Evolutionary conservation across 2,888 invertebrate genomes (phyloP).

Genomic region (Oscheius sp.): DNA sequence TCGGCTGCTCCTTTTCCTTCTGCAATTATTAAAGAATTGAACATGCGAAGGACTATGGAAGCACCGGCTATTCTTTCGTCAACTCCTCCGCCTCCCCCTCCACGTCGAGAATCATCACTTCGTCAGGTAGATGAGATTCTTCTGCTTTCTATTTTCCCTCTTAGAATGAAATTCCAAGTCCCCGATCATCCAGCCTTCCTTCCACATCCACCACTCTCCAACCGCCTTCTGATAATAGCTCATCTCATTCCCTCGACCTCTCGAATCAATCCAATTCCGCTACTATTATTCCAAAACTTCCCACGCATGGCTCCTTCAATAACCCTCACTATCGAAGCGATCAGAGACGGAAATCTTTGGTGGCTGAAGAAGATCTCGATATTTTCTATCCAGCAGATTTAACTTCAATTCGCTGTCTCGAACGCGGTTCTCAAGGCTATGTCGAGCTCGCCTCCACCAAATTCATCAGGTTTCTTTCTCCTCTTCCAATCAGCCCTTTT

Average conservation of each 20-base stretch:
- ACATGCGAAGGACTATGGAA: not conserved
- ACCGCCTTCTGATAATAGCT: not conserved
- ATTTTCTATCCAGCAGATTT: conserved; percentile 14
- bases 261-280: not conserved
- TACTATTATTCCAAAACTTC: not conserved
- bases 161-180: not conserved
- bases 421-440: conserved; percentile 11
- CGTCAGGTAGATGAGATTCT: not conserved
- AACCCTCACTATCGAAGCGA: not conserved
- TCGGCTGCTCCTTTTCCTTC: not conserved
- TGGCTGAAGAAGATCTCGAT: conserved; percentile 2
- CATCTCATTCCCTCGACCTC: not conserved
- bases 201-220: conserved; percentile 14
- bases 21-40: not conserved
- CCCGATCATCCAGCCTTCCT: conserved; percentile 10
- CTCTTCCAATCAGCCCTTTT: not conserved
- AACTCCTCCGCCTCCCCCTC: conserved; percentile 1
- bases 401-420: not conserved
- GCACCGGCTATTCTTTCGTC: not conserved
- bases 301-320: not conserved
- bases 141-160: not conserved
- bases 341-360: not conserved
- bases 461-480: not conserved
- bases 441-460: conserved; percentile 19
- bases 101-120: conserved; percentile 2